Percentiles rank a stretch among this genome's conserved stretches.
Evolutionary conservation across 2,888 invertebrate genomes (phyloP).

Genomic region (Dryococelus australis): DNA sequence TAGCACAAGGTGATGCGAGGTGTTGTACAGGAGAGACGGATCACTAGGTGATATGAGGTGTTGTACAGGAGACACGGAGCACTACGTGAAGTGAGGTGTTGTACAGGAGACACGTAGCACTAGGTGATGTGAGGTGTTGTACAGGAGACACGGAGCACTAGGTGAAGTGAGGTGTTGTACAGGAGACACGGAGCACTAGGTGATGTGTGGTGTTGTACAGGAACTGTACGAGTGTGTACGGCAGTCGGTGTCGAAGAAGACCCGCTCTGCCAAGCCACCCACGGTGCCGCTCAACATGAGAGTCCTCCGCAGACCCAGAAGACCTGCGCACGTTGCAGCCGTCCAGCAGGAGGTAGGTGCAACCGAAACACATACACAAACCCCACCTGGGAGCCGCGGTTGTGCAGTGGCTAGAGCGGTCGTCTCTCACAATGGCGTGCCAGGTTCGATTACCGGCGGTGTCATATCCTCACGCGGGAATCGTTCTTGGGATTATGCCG

Average conservation of each 20-base stretch:
- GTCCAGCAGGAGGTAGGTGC: too few species aligned
- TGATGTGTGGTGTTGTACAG: not conserved
- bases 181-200: not conserved
- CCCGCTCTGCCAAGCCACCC: not conserved
- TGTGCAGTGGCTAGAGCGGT: too few species aligned
- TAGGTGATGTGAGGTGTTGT: not conserved
- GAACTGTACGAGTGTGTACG: not conserved
- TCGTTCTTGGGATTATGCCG: too few species aligned
- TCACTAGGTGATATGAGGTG: not conserved
- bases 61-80: not conserved
- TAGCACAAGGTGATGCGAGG: too few species aligned
- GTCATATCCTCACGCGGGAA: too few species aligned
- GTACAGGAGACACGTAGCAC: not conserved
- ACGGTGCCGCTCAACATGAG: not conserved
- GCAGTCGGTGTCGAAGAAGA: not conserved
- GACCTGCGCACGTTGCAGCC: not conserved
- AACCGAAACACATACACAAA: too few species aligned
- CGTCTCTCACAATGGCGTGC: too few species aligned
- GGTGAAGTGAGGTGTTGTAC: not conserved
- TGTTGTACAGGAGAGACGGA: not conserved
- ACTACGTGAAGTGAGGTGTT: not conserved
- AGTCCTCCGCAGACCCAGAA: not conserved
- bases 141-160: not conserved
- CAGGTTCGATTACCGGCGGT: too few species aligned
- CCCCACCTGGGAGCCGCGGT: too few species aligned